Base-by-base conservation (phyloP, 2,113 vertebrate genomes). In the Melanerpes formicivorus region DNA sequence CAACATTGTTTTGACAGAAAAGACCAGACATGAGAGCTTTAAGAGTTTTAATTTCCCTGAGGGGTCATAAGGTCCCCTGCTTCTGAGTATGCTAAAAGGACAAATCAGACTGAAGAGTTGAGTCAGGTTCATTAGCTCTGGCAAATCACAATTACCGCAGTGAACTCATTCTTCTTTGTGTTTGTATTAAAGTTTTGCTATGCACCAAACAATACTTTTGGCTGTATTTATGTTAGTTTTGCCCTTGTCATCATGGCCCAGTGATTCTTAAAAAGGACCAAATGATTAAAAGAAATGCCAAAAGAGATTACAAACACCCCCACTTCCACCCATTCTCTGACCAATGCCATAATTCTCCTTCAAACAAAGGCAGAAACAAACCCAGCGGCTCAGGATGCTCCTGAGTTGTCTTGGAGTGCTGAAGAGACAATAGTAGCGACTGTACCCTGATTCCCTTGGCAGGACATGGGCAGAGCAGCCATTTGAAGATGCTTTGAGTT, bases 41-140 rank as follows among this genome's bases (percentile, higher is more conserved):
- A 92, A 88, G 89, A 87, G 46, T 75, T 94, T 94, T 95, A 94
- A 96, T 96, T 94, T 97, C 93, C 81, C 86, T 29, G 32, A 93
- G 37, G 81, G 85, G 93, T 93, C 81, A 84, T 71, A 87, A 95
- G 88, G 84, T 92, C 86, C 27, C 72, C 55, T 76, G 76, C 52
- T 93, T 92, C 80, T 26, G 86, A 94, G 34, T 84, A 71, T 42
- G 62, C 84, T 93, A 93, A 96, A 91, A 89, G 91, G 83, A 91
- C 67, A 94, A 85, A 93, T 94, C 91, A 90, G 76, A 89, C 67
- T 71, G 65, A 90, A 79, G 75, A 56, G 29, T 7, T 76, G 83
- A 93, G 66, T 73, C 59, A 80, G 70, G 86, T 89, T 93, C 90
- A 83, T 88, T 89, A 90, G 83, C 93, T 94, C 65, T 78, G 50